Evolutionary conservation across 2,888 invertebrate species (phyloP), one percentile per base, ranked within the genome.

Genomic region (Trichacis sp.): DNA sequence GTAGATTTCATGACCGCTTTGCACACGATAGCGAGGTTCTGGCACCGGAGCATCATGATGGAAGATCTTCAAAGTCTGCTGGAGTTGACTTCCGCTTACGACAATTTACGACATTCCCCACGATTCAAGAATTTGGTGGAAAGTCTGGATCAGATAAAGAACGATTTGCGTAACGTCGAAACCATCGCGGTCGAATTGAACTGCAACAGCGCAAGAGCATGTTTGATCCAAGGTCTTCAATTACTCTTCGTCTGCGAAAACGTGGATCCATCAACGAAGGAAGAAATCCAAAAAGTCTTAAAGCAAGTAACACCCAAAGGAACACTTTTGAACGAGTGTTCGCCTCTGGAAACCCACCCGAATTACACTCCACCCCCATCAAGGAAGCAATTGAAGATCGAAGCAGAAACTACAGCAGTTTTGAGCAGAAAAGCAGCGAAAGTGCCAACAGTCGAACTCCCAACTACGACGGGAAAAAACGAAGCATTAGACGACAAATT

Each of bases 41-140:
- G 75, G 74, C 75, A 59, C 43, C 61, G 57, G 11, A 72, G 62
- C 29, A 61, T 40, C 12, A 71, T 70, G 68, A 58, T 76, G 20
- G 68, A 66, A 24, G 70, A 49, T 50, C 51, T 76, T 9, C 50
- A 69, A 8, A 70, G 73, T 3, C 40, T 75, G 4, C 43, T 76
- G 11, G 60, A 69, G 36, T 61, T 72, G 2, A 63, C 70, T 1
- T 61, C 68, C 12, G 63, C 69, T 1, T 72, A 71, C 57, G 68
- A 71, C 20, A 65, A 74, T 55, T 51, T 71, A 6, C 56, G 69
- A 4, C 42, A 17, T 2, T 5, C 68, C 0, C 42, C 51, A 11
- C 17, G 18, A 8, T 66, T 59, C 38, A 9, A 17, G 0, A 19
- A 46, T 1, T 30, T 72, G 6, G 48, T 69, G 4, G 12, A 8